phyloP scores from a whole-genome alignment of 2,797 vertebrate genomes.

The Picus viridis region DNA sequence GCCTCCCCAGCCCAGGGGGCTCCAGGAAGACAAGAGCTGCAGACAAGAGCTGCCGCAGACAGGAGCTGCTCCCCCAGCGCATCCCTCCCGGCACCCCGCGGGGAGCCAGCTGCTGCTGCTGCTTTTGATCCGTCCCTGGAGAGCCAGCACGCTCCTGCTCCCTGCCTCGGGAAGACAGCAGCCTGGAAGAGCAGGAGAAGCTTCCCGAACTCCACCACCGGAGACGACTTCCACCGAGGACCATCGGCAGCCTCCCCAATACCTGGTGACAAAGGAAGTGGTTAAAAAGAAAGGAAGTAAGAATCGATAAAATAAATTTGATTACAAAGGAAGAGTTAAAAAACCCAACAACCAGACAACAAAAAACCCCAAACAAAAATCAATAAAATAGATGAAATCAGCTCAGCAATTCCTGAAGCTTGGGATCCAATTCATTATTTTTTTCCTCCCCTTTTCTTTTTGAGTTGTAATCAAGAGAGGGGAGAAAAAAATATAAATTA shows the following conservation, averaged over 20 bases:
- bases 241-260: slow-evolving; percentile 9
- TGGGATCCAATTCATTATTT: slow-evolving; percentile 40
- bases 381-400: neutral
- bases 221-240: neutral
- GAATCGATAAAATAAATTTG: too few species aligned
- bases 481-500: neutral
- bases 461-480: slow-evolving; percentile 60
- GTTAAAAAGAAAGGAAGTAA: neutral
- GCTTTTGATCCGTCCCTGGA: neutral
- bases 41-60: slow-evolving; percentile 11
- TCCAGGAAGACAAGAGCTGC: neutral
- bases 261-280: neutral
- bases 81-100: neutral
- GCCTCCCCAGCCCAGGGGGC: neutral
- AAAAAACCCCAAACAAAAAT: neutral
- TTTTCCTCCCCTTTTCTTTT: neutral
- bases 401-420: neutral
- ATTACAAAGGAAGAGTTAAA: neutral
- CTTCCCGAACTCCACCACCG: neutral
- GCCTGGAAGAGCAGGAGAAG: neutral
- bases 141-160: neutral
- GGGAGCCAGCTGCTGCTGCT: neutral
- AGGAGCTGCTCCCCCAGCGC: slow-evolving; percentile 52
- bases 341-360: too few species aligned
- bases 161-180: neutral